Evolutionary conservation across 2,113 vertebrate genomes (phyloP).

Genomic region (Chionomys nivalis): DNA sequence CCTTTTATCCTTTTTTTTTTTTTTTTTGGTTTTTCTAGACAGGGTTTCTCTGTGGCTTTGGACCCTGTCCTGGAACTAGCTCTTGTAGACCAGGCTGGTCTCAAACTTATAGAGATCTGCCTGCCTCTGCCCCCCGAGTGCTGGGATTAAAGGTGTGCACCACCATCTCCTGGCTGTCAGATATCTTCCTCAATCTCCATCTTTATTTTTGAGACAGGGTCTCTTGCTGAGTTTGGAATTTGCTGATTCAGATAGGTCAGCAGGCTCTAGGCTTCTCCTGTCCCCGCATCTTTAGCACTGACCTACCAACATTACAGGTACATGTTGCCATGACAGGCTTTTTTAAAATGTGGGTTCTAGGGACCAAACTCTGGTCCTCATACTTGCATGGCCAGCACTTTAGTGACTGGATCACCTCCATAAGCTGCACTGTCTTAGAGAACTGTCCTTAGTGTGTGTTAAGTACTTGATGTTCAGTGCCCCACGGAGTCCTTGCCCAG

Average conservation of each 20-base stretch:
- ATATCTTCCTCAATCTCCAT: not conserved
- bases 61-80: too few species aligned
- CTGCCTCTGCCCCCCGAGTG: too few species aligned
- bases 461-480: not conserved
- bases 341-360: not conserved
- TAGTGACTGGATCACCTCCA: not conserved
- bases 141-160: too few species aligned
- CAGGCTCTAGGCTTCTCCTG: not conserved
- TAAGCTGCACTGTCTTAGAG: not conserved
- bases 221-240: not conserved
- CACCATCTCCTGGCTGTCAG: too few species aligned
- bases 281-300: not conserved
- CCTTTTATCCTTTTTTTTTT: too few species aligned
- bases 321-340: not conserved
- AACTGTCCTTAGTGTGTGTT: not conserved
- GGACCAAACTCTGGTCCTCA: not conserved
- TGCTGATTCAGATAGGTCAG: not conserved
- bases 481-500: not conserved
- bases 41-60: too few species aligned
- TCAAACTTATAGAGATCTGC: too few species aligned
- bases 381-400: not conserved
- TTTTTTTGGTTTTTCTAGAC: too few species aligned
- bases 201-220: not conserved
- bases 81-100: too few species aligned
- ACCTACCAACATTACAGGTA: too few species aligned